phyloP scores from a whole-genome alignment of 2,113 vertebrate species.

The Onychorhynchus coronatus region DNA sequence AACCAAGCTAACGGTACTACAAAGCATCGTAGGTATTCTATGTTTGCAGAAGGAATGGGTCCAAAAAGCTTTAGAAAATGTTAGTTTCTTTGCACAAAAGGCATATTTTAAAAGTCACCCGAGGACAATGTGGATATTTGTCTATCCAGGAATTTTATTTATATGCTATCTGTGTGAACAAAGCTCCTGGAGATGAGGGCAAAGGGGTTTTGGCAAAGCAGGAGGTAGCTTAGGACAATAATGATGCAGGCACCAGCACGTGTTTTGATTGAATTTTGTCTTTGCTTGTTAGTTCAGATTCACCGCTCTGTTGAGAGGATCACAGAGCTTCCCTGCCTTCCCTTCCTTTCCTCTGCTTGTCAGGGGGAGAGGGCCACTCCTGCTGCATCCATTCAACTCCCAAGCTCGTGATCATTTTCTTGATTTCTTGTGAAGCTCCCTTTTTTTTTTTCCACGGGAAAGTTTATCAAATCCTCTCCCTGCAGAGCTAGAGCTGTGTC shows the following conservation, averaged over 20 bases:
- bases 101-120: conserved; percentile 1
- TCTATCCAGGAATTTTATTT: conserved; percentile 59
- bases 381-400: conserved; percentile 27
- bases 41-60: conserved; percentile 34
- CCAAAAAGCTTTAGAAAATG: conserved; percentile 58
- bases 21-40: conserved; percentile 55
- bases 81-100: conserved; percentile 44
- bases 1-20: conserved; percentile 28
- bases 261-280: conserved; percentile 32
- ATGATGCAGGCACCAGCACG: conserved; percentile 18
- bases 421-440: not conserved
- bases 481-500: not conserved
- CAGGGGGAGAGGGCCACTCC: not conserved
- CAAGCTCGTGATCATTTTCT: not conserved
- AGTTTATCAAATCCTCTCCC: not conserved
- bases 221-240: conserved; percentile 40
- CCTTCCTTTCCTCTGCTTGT: not conserved
- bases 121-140: conserved; percentile 46
- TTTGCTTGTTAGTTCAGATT: conserved; percentile 47
- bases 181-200: conserved; percentile 47
- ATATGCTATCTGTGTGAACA: conserved; percentile 24
- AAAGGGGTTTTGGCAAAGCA: conserved; percentile 41
- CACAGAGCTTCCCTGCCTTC: not conserved
- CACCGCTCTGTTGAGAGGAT: conserved; percentile 4
- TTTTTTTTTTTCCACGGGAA: not conserved